These are phyloP conservation scores for Dromococcyx pavoninus DNA, from an alignment of 2,797 vertebrate species.

Conservation along the genomic window DNA sequence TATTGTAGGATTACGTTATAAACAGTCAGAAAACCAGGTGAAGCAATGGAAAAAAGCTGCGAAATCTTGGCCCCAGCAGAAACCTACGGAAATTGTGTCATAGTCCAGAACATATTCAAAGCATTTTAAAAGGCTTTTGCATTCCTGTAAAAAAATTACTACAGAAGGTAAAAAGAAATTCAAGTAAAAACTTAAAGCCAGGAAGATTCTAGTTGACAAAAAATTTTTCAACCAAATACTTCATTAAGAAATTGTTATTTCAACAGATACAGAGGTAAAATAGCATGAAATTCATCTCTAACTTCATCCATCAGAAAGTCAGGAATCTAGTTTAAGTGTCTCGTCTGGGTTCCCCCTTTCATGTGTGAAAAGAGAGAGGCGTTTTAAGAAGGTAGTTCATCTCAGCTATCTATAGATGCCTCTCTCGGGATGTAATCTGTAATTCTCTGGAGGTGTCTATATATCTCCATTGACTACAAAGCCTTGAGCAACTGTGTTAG, in stretches of 20 bases:
- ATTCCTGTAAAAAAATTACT: neutral
- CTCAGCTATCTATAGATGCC: neutral
- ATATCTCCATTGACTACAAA: conserved; percentile 12
- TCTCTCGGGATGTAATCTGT: neutral
- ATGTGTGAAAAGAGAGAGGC: neutral
- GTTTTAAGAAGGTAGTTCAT: neutral
- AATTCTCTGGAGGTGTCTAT: neutral
- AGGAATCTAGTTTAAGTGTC: neutral
- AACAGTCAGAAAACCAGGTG: neutral
- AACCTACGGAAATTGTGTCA: neutral
- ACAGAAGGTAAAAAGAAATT: neutral
- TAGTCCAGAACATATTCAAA: neutral
- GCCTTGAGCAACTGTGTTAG: conserved; percentile 29
- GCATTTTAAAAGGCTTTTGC: neutral
- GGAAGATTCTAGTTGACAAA: neutral
- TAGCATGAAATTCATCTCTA: neutral
- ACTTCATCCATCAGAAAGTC: neutral
- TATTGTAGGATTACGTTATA: neutral
- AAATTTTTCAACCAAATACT: neutral
- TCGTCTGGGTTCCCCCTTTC: neutral
- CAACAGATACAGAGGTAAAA: neutral
- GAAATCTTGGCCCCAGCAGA: neutral
- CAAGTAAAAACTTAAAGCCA: neutral
- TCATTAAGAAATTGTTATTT: neutral
- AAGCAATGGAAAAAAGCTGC: neutral